These are phyloP conservation scores for Omphaloscelis lunosa DNA, from an alignment of 2,888 invertebrate genomes.

Conservation along the genomic window DNA sequence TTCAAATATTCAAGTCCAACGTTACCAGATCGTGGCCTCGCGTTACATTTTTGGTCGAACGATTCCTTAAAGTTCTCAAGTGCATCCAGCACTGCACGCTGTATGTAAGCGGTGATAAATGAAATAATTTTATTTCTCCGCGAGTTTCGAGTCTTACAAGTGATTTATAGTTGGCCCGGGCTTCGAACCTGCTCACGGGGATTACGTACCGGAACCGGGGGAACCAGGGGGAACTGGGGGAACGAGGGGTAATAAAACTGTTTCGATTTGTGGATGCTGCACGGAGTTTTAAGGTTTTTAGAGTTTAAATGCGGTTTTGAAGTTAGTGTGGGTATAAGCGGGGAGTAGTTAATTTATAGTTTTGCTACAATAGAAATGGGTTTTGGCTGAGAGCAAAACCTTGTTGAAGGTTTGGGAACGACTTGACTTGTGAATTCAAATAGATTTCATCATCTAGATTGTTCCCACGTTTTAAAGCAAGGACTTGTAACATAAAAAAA, in stretches of 20 bases:
- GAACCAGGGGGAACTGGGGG: not conserved
- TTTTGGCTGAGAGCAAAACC: slow-evolving; percentile 18
- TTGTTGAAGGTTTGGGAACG: not conserved
- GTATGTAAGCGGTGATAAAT: slow-evolving; percentile 66
- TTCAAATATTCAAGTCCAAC: slow-evolving; percentile 9
- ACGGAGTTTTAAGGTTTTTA: slow-evolving; percentile 54
- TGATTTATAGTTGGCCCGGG: slow-evolving; percentile 66
- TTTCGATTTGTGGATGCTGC: slow-evolving; percentile 64
- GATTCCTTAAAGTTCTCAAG: slow-evolving; percentile 62
- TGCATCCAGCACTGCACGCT: slow-evolving; percentile 55
- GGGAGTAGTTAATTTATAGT: slow-evolving; percentile 36
- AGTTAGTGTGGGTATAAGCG: slow-evolving; percentile 33
- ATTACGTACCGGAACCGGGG: slow-evolving; percentile 59
- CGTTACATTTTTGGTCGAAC: slow-evolving; percentile 44
- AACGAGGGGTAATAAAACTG: slow-evolving; percentile 53
- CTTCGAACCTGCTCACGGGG: slow-evolving; percentile 65
- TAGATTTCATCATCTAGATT: not conserved
- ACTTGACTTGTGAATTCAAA: not conserved
- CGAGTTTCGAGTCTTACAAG: slow-evolving; percentile 67
- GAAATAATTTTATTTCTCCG: slow-evolving; percentile 68
- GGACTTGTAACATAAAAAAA: not conserved
- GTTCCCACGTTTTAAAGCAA: not conserved
- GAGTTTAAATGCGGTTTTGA: slow-evolving; percentile 49
- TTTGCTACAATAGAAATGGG: slow-evolving; percentile 1
- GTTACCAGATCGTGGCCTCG: slow-evolving; percentile 2